A percentile compares a stretch with the other conserved stretches of the same genome.
Conservation (phyloP, 2,113 vertebrate genomes). For the Dipodomys stephensi region DNA sequence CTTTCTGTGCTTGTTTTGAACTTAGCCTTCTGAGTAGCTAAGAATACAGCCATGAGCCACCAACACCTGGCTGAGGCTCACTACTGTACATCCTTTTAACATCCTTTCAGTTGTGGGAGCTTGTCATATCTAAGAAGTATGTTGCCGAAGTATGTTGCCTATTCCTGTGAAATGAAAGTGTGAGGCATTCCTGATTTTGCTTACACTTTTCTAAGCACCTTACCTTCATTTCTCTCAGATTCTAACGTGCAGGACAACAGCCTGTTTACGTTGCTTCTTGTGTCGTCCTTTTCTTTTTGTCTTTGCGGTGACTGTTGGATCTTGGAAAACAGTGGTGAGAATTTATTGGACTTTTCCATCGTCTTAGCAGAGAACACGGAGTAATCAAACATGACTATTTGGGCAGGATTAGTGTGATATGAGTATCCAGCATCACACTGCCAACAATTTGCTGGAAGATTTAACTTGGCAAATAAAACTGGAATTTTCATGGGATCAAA, state of each 20-base stretch:
- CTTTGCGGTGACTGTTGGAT: constrained; percentile 70
- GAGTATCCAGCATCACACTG: constrained; percentile 67
- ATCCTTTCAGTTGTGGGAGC: neutral
- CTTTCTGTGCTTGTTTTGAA: too few relatives aligned
- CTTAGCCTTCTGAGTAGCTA: too few relatives aligned
- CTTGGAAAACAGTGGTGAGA: constrained; percentile 70
- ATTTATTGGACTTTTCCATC: constrained; percentile 73
- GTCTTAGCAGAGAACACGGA: constrained; percentile 67
- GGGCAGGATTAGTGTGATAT: constrained; percentile 80
- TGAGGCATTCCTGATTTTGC: neutral
- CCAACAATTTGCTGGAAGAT: constrained; percentile 76
- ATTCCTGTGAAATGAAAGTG: neutral
- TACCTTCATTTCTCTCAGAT: constrained; percentile 19
- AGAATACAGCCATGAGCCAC: too few relatives aligned
- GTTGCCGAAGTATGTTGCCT: neutral
- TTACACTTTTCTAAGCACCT: neutral
- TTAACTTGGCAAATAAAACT: constrained; percentile 80
- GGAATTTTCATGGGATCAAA: constrained; percentile 68
- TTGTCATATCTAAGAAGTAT: neutral
- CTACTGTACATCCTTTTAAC: neutral
- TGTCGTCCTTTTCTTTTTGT: constrained; percentile 68
- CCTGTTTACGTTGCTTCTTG: neutral
- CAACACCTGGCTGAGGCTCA: neutral
- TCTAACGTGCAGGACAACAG: constrained; percentile 56
- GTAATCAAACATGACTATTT: constrained; percentile 83